These are phyloP conservation scores for Paramormyrops kingsleyae DNA, from an alignment of 2,113 vertebrate genomes.

Conservation along the genomic window DNA sequence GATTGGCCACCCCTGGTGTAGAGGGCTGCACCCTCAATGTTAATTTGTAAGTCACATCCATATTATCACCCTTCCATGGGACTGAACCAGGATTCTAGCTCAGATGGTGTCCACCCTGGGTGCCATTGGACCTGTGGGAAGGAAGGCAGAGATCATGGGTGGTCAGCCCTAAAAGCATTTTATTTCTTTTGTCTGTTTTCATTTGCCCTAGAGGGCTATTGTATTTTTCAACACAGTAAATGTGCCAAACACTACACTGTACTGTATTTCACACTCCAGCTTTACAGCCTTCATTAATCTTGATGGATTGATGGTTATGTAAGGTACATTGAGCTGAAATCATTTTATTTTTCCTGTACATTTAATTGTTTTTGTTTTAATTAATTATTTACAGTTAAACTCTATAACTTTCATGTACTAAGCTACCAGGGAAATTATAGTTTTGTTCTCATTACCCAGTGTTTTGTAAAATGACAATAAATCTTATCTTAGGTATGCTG, in stretches of 20 bases:
- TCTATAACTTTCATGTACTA: not conserved
- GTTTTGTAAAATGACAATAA: not conserved
- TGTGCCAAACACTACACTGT: not conserved
- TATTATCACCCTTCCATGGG: no score
- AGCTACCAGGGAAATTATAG: not conserved
- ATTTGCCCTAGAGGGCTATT: not conserved
- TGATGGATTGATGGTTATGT: not conserved
- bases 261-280: not conserved
- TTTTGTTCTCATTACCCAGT: not conserved
- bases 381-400: not conserved
- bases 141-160: no score
- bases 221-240: not conserved
- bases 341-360: not conserved
- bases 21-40: no score
- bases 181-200: not conserved
- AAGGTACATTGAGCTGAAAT: not conserved
- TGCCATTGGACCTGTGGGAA: no score
- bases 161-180: no score
- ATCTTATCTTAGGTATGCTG: not conserved
- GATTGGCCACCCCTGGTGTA: no score
- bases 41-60: no score
- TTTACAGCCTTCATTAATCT: not conserved
- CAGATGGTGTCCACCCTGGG: no score
- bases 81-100: no score
- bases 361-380: not conserved